These are phyloP conservation scores for Drosophila saltans DNA, from an alignment of 1,140 invertebrate species.

Conservation along the genomic window DNA sequence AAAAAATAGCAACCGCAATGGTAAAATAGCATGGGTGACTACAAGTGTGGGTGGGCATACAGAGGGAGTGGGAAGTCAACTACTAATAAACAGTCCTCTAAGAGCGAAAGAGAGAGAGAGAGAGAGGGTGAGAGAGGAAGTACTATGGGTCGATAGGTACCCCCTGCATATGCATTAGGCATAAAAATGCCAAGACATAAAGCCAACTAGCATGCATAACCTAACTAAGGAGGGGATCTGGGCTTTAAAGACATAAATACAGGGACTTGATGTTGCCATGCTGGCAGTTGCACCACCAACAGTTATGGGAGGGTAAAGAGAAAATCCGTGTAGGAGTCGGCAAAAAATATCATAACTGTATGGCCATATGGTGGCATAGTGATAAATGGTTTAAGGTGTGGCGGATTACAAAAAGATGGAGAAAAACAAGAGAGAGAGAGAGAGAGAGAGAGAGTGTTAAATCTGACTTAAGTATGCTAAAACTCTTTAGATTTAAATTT, in stretches of 20 bases:
- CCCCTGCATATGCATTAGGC: conserved; percentile 53
- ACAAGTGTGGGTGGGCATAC: conserved; percentile 11
- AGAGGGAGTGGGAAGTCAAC: conserved; percentile 42
- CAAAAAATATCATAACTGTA: conserved; percentile 19
- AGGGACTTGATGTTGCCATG: conserved; percentile 45
- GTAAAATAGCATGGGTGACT: conserved; percentile 41
- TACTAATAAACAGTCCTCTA: conserved; percentile 65
- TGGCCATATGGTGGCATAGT: conserved; percentile 18
- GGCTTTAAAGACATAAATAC: conserved; percentile 61
- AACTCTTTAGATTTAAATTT: neutral
- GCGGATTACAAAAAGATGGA: neutral
- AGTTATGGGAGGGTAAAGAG: neutral
- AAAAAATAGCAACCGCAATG: conserved; percentile 59
- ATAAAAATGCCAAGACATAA: conserved; percentile 69
- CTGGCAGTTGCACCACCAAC: too few relatives aligned
- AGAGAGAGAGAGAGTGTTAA: neutral
- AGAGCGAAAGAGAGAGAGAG: neutral
- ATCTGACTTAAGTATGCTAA: neutral
- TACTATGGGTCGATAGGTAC: conserved; percentile 11
- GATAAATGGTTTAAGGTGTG: conserved; percentile 20
- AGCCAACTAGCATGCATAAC: conserved; percentile 61
- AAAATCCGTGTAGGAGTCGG: conserved; percentile 16
- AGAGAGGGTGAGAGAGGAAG: conserved; percentile 16
- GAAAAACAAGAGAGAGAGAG: neutral
- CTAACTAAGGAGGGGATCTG: conserved; percentile 36